Conservation (phyloP, 2,888 invertebrate genomes). For the Machimus atricapillus region DNA sequence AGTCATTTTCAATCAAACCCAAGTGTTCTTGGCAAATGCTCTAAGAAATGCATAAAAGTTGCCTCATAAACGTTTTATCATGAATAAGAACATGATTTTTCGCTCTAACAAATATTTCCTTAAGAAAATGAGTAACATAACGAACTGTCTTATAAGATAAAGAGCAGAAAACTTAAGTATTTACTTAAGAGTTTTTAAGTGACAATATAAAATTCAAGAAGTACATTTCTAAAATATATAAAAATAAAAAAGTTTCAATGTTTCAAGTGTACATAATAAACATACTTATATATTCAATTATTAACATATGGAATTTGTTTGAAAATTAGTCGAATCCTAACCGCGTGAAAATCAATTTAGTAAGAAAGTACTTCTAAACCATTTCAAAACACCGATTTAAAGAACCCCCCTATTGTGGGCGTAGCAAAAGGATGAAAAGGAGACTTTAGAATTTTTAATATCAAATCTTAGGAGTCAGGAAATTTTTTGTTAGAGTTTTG, state of each 20-base stretch:
- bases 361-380: too few relatives aligned
- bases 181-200: not conserved
- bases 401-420: too few relatives aligned
- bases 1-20: not conserved
- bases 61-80: not conserved
- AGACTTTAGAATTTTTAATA: too few relatives aligned
- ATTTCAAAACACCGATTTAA: too few relatives aligned
- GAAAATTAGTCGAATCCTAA: too few relatives aligned
- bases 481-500: not conserved
- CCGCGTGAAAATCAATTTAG: too few relatives aligned
- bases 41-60: not conserved
- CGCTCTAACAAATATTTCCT: not conserved
- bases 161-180: not conserved
- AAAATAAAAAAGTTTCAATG: too few relatives aligned
- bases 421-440: too few relatives aligned
- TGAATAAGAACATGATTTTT: not conserved
- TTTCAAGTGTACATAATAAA: too few relatives aligned
- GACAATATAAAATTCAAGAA: not conserved
- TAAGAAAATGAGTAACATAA: not conserved
- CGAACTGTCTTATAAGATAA: not conserved
- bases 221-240: not conserved
- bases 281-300: too few relatives aligned
- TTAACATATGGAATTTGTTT: too few relatives aligned
- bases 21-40: not conserved
- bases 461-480: too few relatives aligned